These are phyloP conservation scores for Calycopis cecrops DNA, from an alignment of 1,140 invertebrate genomes.

Conservation along the genomic window DNA sequence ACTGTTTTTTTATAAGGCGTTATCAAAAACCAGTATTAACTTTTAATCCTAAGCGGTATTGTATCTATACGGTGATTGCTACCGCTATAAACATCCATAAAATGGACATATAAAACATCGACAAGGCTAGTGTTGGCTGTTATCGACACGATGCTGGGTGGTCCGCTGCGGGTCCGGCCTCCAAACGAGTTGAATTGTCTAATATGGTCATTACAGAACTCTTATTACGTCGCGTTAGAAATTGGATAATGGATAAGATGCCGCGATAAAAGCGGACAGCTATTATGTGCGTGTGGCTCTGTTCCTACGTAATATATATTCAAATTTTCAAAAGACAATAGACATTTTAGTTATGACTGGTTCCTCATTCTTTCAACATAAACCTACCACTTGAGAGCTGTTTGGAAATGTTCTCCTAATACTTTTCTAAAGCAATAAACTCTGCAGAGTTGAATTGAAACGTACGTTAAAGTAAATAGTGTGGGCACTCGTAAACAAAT, in stretches of 20 bases:
- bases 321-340: no score
- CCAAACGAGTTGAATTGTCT: slow-evolving; percentile 27
- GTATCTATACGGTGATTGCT: slow-evolving; percentile 43
- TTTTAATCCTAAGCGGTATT: background rate
- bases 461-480: slow-evolving; percentile 1
- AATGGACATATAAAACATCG: slow-evolving; percentile 44
- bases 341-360: no score
- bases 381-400: no score
- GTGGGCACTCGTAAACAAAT: background rate
- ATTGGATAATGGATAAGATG: slow-evolving; percentile 9
- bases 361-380: no score
- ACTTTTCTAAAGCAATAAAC: no score
- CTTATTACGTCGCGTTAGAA: slow-evolving; percentile 9
- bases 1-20: background rate
- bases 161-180: slow-evolving; percentile 41
- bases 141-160: slow-evolving; percentile 52
- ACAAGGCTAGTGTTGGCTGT: slow-evolving; percentile 39
- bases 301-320: no score
- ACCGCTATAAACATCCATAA: slow-evolving; percentile 62
- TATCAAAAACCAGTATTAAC: slow-evolving; percentile 7
- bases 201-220: slow-evolving; percentile 37
- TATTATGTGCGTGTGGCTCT: background rate
- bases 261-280: slow-evolving; percentile 1
- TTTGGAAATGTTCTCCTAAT: no score
- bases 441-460: background rate